A percentile compares a stretch with the other conserved stretches of the same genome.
Conservation (phyloP, 2,888 invertebrate genomes). For the Cistogaster globosa region DNA sequence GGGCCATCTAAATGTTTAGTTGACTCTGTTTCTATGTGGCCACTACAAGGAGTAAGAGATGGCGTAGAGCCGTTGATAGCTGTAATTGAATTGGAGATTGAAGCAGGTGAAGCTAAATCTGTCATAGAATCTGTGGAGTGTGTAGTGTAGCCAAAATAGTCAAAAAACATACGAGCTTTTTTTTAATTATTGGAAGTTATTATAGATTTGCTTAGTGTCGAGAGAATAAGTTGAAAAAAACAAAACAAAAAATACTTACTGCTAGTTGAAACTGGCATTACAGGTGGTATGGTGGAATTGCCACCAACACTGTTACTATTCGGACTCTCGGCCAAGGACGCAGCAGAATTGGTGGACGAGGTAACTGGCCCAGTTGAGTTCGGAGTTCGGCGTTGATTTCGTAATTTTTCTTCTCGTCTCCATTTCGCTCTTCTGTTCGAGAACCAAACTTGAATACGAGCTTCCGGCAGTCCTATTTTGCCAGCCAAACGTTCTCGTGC, state of each 20-base stretch:
- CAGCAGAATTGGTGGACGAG: slow-evolving; percentile 73
- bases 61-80: slow-evolving; percentile 50
- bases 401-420: slow-evolving; percentile 98
- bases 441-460: slow-evolving; percentile 92
- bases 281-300: slow-evolving; percentile 65
- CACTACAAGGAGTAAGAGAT: slow-evolving; percentile 26
- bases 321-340: slow-evolving; percentile 76
- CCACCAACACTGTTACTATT: slow-evolving; percentile 72
- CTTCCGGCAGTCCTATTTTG: slow-evolving; percentile 96
- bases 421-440: slow-evolving; percentile 99
- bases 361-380: slow-evolving; percentile 52
- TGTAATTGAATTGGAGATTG: slow-evolving; percentile 38
- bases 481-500: slow-evolving; percentile 95
- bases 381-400: slow-evolving; percentile 90
- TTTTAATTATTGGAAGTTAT: slow-evolving; percentile 62
- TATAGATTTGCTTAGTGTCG: slow-evolving; percentile 28
- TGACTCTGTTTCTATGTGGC: slow-evolving; percentile 14
- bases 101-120: slow-evolving; percentile 66
- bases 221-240: neutral
- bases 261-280: slow-evolving; percentile 65
- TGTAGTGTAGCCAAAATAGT: slow-evolving; percentile 71
- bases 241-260: slow-evolving; percentile 72
- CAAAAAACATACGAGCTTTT: slow-evolving; percentile 71
- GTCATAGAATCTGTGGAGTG: slow-evolving; percentile 74
- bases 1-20: slow-evolving; percentile 50